Base-by-base conservation (phyloP, 2,888 invertebrate species). In the Falcaria lacertinaria region DNA sequence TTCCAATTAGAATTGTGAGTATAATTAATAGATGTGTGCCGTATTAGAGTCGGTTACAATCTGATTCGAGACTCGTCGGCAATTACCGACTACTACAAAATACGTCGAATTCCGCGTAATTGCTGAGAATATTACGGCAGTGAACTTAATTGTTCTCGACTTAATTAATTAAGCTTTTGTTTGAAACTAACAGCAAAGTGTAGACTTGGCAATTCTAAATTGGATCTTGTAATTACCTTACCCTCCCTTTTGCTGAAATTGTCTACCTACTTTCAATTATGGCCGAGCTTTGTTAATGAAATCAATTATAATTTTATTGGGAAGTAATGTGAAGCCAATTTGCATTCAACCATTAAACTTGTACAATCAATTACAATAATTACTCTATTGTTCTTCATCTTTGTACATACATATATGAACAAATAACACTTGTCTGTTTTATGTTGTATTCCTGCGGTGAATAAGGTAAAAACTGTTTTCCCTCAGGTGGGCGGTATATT, bases 121-220 rank as follows among this genome's bases (percentile, higher is more conserved):
- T 86, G 82, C 85, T 84, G 88, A 80, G 87, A 88, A 87, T 88
- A 87, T 87, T 87, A 86, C 84, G 81, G 82, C 85, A 82, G 76
- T 82, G 83, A 86, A 83, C 86, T 88, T 88, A 89, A 89, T 89
- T 89, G 89, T 89, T 89, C 86, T 85, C 85, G 86, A 86, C 87
- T 87, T 88, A 89, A 89, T 89, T 89, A 89, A 88, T 89, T 89
- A 88, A 89, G 88, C 87, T 88, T 87, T 88, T 89, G 89, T 89
- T 88, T 88, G 87, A 86, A 89, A 89, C 89, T 89, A 88, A 85
- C 88, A 86, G 88, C 87, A 86, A 87, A 87, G 87, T 88, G 88
- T 89, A 88, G 86, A 89, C 86, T 87, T 87, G 88, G 88, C 88
- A 89, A 88, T 87, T 87, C 88, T 86, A 88, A 89, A 89, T 89